Base-by-base conservation (phyloP, 1,140 invertebrate species). In the Dendroctonus valens region DNA sequence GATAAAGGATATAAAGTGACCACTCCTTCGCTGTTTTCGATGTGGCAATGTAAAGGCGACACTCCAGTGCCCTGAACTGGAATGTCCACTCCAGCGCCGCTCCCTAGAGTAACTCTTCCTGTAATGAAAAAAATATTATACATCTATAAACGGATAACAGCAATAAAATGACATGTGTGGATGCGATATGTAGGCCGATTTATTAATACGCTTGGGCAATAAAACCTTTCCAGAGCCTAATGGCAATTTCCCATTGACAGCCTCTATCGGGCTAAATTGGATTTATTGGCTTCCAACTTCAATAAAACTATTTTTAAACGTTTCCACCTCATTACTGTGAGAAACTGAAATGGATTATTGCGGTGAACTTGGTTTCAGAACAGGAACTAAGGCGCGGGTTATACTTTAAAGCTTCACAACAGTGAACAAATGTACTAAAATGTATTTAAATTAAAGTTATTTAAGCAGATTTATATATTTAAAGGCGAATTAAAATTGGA, bases 61-160 rank as follows among this genome's bases (percentile, higher is more conserved):
- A 95, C 90, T 0, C 92, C 93, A 9, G 89, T 88, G 2, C 92
- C 93, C 69, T 87, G 84, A 7, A 95, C 83, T 49, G 87, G 81
- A 63, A 96, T 90, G 77, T 94, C 92, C 65, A 88, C 91, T 72
- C 84, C 84, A 48, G 84, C 80, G 59, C 86, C 85, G 49, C 86
- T 87, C 41, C 92, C 91, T 51, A 92, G 80, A 7, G 87, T 87
- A 41, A 91, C 85, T 67, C 87, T 84, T 64, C 91, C 91, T 93
- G 80, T 39, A 84, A 83, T n/a, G 46, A 37, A 9, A 52, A 52
- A 52, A 11, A 52, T 9, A n/a, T 52, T 46, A 9, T 48, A 5
- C 14, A 8, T 8, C 14, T 48, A n/a, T 7, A 8, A 8, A 48
- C 11, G 7, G 46, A 8, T n/a, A 48, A 14, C 46, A 48, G 46